A percentile compares a stretch with the other conserved stretches of the same genome.
Conservation (phyloP, 2,113 vertebrate species). For the Cacatua alba region DNA sequence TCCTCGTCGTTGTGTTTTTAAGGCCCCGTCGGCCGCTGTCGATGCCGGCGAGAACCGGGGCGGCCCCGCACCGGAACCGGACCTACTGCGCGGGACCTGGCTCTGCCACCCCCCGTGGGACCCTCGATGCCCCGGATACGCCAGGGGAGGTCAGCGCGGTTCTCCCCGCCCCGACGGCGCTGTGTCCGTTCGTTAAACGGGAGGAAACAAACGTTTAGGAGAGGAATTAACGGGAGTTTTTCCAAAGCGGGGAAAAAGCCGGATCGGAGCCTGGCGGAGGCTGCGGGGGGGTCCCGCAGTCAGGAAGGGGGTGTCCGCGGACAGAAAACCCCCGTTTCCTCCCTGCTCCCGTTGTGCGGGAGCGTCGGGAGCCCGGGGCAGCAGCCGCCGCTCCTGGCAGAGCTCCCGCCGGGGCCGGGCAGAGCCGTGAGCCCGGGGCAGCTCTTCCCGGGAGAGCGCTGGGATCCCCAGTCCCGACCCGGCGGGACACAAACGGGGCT, state of each 20-base stretch:
- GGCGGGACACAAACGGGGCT: not conserved
- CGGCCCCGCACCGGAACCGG: too few relatives aligned
- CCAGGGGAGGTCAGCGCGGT: not conserved
- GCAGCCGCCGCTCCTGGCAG: not conserved
- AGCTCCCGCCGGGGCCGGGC: not conserved
- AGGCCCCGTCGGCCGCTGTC: constrained; percentile 50
- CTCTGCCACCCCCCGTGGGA: not conserved
- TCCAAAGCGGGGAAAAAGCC: fast-evolving
- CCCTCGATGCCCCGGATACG: too few relatives aligned
- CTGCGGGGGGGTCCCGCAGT: not conserved
- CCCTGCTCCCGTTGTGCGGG: not conserved
- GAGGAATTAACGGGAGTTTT: not conserved
- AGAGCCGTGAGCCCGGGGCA: not conserved
- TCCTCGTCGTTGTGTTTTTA: not conserved
- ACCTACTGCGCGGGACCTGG: too few relatives aligned
- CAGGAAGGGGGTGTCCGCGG: not conserved
- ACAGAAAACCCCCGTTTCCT: not conserved
- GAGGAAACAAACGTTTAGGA: not conserved
- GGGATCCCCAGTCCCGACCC: not conserved
- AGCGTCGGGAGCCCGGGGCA: not conserved
- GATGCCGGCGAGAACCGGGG: not conserved
- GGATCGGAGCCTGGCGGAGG: not conserved
- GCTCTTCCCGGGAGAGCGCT: not conserved
- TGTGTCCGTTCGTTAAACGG: not conserved
- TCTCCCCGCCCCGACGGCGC: not conserved